Evolutionary conservation across 2,888 invertebrate species (phyloP).

Genomic region (Liopterus haemorrhoidalis): DNA sequence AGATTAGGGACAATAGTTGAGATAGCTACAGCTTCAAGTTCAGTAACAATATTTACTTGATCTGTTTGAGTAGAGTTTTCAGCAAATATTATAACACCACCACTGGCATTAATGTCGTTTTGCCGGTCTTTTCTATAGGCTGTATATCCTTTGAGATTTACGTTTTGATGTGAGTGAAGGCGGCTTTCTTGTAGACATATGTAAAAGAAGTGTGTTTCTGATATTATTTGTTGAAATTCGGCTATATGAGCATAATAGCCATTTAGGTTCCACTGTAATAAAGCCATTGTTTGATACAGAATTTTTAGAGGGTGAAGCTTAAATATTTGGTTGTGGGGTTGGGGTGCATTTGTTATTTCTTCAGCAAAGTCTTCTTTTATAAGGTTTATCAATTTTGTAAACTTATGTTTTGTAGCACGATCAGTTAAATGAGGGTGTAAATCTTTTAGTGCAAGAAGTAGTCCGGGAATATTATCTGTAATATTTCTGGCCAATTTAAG

Average conservation of each 20-base stretch:
- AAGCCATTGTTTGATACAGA: constrained; percentile 7
- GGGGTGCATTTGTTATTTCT: too few relatives aligned
- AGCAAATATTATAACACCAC: constrained; percentile 2
- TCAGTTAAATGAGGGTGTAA: too few relatives aligned
- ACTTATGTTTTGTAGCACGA: too few relatives aligned
- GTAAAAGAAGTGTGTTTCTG: neutral
- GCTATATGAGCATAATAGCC: constrained; percentile 4
- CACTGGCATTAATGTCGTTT: constrained; percentile 3
- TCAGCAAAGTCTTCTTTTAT: too few relatives aligned
- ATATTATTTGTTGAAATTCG: constrained; percentile 2
- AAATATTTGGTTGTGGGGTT: too few relatives aligned
- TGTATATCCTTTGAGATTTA: neutral
- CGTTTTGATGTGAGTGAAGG: neutral
- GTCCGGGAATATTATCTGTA: too few relatives aligned
- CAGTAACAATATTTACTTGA: constrained; percentile 2
- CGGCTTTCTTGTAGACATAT: constrained; percentile 1
- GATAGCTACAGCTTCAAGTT: constrained; percentile 9
- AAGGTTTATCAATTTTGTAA: too few relatives aligned
- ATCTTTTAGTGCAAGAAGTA: too few relatives aligned
- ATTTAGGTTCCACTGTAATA: constrained; percentile 4
- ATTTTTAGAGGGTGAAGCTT: too few relatives aligned
- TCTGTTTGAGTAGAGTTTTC: neutral
- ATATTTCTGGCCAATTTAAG: too few relatives aligned
- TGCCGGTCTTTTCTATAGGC: neutral
- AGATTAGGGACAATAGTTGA: too few relatives aligned